A percentile compares a stretch with the other conserved stretches of the same genome.
These are phyloP conservation scores for Nesidiocoris tenuis DNA, from an alignment of 2,888 invertebrate species.

Conservation along the genomic window DNA sequence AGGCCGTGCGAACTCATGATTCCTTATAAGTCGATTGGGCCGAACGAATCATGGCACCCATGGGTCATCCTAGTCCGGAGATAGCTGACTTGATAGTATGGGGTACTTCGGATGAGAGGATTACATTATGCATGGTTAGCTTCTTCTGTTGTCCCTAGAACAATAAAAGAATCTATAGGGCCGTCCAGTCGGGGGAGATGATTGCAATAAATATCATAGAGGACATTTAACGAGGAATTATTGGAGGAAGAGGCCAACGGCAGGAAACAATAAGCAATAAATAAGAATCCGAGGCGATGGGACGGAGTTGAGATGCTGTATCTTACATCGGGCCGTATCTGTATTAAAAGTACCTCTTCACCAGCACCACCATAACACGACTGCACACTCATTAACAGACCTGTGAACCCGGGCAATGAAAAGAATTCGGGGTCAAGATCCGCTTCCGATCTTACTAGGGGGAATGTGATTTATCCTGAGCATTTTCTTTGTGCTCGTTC, in stretches of 20 bases:
- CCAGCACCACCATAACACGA: not conserved
- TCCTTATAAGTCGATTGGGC: not conserved
- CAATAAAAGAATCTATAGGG: constrained; percentile 30
- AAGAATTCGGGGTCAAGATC: not conserved
- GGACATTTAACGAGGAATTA: constrained; percentile 49
- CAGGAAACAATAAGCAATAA: constrained; percentile 46
- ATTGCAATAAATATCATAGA: constrained; percentile 48
- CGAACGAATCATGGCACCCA: not conserved
- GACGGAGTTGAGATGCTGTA: not conserved
- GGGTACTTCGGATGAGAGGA: not conserved
- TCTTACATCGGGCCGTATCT: not conserved
- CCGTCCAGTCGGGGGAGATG: not conserved
- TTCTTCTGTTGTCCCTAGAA: constrained; percentile 12
- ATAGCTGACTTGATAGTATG: not conserved
- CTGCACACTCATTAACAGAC: not conserved
- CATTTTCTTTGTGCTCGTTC: not conserved
- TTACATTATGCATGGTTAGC: constrained; percentile 43
- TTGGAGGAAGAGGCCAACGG: constrained; percentile 41
- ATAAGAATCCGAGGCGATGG: constrained; percentile 16
- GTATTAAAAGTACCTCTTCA: too few relatives aligned
- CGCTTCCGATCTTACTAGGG: not conserved
- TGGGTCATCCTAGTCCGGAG: not conserved
- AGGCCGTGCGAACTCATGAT: not conserved
- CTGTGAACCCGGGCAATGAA: not conserved
- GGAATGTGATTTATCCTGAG: not conserved